These are phyloP conservation scores for Doris montereyensis DNA, from an alignment of 2,888 invertebrate species.

Conservation along the genomic window DNA sequence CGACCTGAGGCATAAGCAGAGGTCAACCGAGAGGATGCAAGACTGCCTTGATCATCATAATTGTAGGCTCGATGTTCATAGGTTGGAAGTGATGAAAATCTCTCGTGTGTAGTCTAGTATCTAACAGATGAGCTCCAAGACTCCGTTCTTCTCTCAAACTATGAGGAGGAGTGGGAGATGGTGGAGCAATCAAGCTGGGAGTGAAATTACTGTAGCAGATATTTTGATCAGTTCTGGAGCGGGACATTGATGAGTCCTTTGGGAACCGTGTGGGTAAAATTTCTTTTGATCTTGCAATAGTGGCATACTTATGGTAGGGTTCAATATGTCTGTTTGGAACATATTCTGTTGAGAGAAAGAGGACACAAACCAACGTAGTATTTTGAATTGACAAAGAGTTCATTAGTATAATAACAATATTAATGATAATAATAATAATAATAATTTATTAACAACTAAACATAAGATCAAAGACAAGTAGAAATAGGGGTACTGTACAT, in stretches of 20 bases:
- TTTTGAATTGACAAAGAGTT: too few relatives aligned
- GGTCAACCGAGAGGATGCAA: not conserved
- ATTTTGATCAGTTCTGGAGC: constrained; percentile 43
- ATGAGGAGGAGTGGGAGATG: constrained; percentile 33
- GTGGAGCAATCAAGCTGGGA: constrained; percentile 13
- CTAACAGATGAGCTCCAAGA: not conserved
- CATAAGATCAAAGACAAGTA: too few relatives aligned
- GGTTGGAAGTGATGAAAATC: constrained; percentile 2
- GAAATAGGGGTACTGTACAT: too few relatives aligned
- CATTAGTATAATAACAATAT: too few relatives aligned
- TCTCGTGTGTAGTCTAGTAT: too few relatives aligned
- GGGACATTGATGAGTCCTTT: constrained; percentile 40
- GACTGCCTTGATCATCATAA: not conserved
- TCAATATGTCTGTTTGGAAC: too few relatives aligned
- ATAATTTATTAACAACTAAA: too few relatives aligned
- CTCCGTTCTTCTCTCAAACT: constrained; percentile 6
- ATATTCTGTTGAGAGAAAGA: too few relatives aligned
- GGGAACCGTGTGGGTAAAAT: too few relatives aligned
- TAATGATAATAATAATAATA: too few relatives aligned
- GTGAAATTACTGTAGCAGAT: constrained; percentile 35
- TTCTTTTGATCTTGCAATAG: constrained; percentile 26
- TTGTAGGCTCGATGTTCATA: not conserved
- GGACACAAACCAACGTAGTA: too few relatives aligned
- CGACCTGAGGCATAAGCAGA: constrained; percentile 17
- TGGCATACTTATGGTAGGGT: constrained; percentile 38